These are phyloP conservation scores for Axea sp. DNA, from an alignment of 2,888 invertebrate genomes.

Conservation along the genomic window DNA sequence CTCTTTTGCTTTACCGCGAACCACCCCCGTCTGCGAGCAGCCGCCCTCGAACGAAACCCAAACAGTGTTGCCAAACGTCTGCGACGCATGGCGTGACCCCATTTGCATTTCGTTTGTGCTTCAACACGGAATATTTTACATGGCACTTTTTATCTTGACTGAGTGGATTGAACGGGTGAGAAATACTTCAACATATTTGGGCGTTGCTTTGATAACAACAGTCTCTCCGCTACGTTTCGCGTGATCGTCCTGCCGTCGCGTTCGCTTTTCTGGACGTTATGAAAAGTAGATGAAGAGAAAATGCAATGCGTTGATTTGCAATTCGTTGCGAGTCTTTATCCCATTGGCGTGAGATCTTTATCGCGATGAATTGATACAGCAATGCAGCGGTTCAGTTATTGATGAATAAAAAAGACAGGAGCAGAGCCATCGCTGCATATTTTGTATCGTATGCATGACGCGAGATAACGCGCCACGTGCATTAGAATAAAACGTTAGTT, in stretches of 20 bases:
- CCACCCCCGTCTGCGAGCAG: constrained; percentile 72
- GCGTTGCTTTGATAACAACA: constrained; percentile 40
- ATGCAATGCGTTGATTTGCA: constrained; percentile 16
- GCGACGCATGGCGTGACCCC: constrained; percentile 73
- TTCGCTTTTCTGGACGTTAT: constrained; percentile 6
- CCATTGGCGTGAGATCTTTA: constrained; percentile 17
- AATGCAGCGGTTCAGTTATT: constrained; percentile 4
- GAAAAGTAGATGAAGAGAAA: constrained; percentile 24
- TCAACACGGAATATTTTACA: constrained; percentile 75
- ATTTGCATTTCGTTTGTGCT: constrained; percentile 78
- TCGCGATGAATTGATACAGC: constrained; percentile 23
- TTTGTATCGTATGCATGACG: constrained; percentile 19
- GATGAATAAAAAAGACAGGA: background rate
- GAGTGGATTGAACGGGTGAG: constrained; percentile 60
- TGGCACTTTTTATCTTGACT: constrained; percentile 69
- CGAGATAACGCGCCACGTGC: constrained; percentile 7
- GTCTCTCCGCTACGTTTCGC: constrained; percentile 19
- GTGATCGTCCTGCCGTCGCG: constrained; percentile 15
- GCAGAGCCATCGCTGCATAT: constrained; percentile 13
- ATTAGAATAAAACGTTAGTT: constrained; percentile 16
- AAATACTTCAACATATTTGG: constrained; percentile 55
- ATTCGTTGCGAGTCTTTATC: constrained; percentile 12
- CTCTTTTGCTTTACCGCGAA: constrained; percentile 68
- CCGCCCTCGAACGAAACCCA: constrained; percentile 72
- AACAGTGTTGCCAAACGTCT: constrained; percentile 78